Evolutionary conservation across 2,113 vertebrate genomes (phyloP), one percentile per base, ranked within the genome.

Genomic region (Syrrhaptes paradoxus): DNA sequence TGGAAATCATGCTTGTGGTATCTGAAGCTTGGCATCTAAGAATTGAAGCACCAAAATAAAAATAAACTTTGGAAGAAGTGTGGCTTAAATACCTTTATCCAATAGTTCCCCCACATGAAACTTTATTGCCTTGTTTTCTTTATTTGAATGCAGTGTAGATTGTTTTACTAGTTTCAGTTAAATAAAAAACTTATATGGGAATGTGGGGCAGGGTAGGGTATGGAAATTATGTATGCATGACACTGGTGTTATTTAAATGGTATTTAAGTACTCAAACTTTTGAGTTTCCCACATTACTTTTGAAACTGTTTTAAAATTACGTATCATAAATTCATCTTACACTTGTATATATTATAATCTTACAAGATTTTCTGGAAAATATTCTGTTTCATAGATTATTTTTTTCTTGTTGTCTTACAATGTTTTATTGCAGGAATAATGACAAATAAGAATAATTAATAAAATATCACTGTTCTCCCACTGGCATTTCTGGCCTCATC

Each of bases 401-500:
- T 66, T 49, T 83, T 93, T 73, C 22, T 58, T 66, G 10, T 57
- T 71, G 8, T 63, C 18, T 66, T 51, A 61, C 22, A 74, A 31
- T 54, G 19, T 68, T 85, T 86, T 88, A 90, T 80, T 87, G 71
- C 20, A 94, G 20, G 10, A 93, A 85, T 66, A 73, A 90, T 89
- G 79, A 54, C 3, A 36, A 67, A 71, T 68, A 52, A 54, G 13
- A 63, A 59, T 41, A 9, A 85, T 80, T 94, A 97, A 94, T 90
- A 93, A 96, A 96, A 91, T 88, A 80, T 62, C 75, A 51, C 67
- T 77, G 20, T 89, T 94, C 24, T 93, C 90, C 88, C 87, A 86
- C 51, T 78, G 95, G 92, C 82, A 88, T 91, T 94, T 94, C 75
- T 93, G 72, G 79, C 29, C 78, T 96, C 75, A 93, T 95, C 95